Base-by-base conservation (phyloP, 2,888 invertebrate genomes). In the Tromatobia lineatoria region DNA sequence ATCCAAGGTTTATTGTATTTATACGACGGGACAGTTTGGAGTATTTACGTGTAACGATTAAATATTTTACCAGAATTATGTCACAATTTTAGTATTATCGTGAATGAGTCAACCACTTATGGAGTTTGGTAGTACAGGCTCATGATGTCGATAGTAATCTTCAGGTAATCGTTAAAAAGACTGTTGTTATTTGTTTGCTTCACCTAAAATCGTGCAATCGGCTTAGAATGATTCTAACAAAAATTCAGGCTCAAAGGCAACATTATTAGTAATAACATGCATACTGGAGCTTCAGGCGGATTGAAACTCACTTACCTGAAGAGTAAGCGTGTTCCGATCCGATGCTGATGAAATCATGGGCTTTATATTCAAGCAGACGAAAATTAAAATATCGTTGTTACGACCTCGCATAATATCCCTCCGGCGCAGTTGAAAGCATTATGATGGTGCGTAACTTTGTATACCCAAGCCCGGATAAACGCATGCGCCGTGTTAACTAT, bases 401-500 rank as follows among this genome's bases (percentile, higher is more conserved):
- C 45, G 23, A 23, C 15, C 11, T 10, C 18, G 38, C 34, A 34
- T 34, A 61, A 61, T 42, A 45, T 18, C 11, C 66, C 45, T 18
- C 42, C 20, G 42, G 66, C 66, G 42, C n/a, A 45, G 23, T 66
- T 45, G 38, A 61, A 61, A 34, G 11, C 38, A 38, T 38, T 34
- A 38, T 38, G 18, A 38, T 38, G n/a, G 38, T 38, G 61, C 61
- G 61, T 38, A 66, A 66, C 23, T 42, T 18, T 71, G 54, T 71
- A 23, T 54, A 25, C 42, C 3, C 57, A n/a, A 54, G 57, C 54
- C 29, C 67, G 57, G 29, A 54, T 45, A 57, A 77, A 66, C 25
- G 25, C 13, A 18, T 57, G 57, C 50, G 29, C 45, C 34, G 20
- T 18, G 67, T 54, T 69, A 77, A 67, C 18, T 67, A 67, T 77